Evolutionary conservation across 2,888 invertebrate genomes (phyloP).

Genomic region (Cataglyphis livida): DNA sequence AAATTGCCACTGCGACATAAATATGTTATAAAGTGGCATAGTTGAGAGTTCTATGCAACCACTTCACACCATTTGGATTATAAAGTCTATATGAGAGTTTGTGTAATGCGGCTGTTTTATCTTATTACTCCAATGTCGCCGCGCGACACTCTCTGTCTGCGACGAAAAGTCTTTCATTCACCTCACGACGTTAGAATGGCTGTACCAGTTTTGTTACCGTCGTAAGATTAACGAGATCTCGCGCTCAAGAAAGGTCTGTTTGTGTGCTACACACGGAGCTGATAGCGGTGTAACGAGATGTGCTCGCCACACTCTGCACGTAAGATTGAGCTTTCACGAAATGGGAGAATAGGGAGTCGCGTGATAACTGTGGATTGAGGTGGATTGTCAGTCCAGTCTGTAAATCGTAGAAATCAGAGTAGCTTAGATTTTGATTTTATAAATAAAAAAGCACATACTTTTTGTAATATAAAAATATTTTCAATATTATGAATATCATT

Average conservation of each 20-base stretch:
- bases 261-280: conserved; percentile 62
- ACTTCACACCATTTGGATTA: conserved; percentile 27
- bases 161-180: conserved; percentile 57
- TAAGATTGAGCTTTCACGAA: conserved; percentile 44
- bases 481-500: neutral
- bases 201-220: conserved; percentile 73
- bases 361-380: conserved; percentile 17
- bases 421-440: neutral
- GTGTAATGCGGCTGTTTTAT: conserved; percentile 38
- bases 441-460: neutral
- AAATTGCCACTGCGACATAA: conserved; percentile 4
- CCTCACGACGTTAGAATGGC: conserved; percentile 61
- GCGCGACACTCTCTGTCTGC: conserved; percentile 11
- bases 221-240: conserved; percentile 78
- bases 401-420: conserved; percentile 18
- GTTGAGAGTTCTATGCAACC: neutral
- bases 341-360: conserved; percentile 38
- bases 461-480: neutral
- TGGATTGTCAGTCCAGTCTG: conserved; percentile 18
- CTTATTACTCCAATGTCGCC: conserved; percentile 48
- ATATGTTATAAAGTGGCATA: neutral
- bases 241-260: conserved; percentile 66
- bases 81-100: neutral
- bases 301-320: conserved; percentile 48
- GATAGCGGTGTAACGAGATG: conserved; percentile 66